A percentile compares a stretch with the other conserved stretches of the same genome.
Conservation (phyloP, 2,888 invertebrate species). For the Caenorhabditis sp. region DNA sequence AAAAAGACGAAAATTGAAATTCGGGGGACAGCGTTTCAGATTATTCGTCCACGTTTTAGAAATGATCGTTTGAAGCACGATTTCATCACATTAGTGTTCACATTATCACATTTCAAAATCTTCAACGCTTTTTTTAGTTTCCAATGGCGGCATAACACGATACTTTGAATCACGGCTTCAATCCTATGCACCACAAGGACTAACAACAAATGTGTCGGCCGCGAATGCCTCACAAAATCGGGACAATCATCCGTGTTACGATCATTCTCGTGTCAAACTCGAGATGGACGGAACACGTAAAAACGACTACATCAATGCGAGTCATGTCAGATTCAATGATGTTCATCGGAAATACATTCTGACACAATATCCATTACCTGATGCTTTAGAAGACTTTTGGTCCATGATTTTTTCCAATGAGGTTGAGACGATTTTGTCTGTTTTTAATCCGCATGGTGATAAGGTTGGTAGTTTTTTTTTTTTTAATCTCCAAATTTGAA, state of each 20-base stretch:
- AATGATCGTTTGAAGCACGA: no score
- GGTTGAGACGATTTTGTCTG: conserved; percentile 7
- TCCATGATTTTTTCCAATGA: conserved; percentile 1
- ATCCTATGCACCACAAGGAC: not conserved
- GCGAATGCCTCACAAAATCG: not conserved
- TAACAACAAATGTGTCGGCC: not conserved
- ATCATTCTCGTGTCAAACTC: conserved; percentile 3
- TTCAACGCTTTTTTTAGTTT: not conserved
- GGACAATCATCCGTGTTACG: not conserved
- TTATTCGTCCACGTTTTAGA: no score
- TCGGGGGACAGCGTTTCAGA: no score
- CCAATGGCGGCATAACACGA: not conserved
- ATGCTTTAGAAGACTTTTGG: conserved; percentile 10
- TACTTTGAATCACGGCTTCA: not conserved
- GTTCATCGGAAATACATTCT: conserved; percentile 6
- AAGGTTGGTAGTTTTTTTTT: not conserved
- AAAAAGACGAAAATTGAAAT: no score
- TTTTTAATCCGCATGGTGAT: conserved; percentile 10
- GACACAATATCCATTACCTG: conserved; percentile 8
- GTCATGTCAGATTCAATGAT: conserved; percentile 2
- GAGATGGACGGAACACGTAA: not conserved
- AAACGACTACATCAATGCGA: conserved; percentile 9
- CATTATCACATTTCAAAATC: no score
- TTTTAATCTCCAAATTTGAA: not conserved
- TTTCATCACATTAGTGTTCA: no score